Percentiles rank a stretch among this genome's conserved stretches.
Evolutionary conservation across 2,888 invertebrate genomes (phyloP).

Genomic region (Byasa hedistus): DNA sequence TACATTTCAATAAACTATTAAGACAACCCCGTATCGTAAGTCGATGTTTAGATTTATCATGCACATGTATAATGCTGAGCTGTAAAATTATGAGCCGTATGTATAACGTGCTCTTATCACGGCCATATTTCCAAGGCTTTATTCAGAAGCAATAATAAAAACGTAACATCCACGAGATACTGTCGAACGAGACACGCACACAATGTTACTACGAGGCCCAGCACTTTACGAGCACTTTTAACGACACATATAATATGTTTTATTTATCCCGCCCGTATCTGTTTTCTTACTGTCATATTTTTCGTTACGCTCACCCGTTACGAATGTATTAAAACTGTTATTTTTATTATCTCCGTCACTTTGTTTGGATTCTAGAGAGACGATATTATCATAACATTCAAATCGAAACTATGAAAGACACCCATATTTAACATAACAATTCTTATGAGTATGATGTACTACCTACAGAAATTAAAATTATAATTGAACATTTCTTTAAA

Average conservation of each 20-base stretch:
- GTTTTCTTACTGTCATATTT: constrained; percentile 39
- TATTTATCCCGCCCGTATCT: constrained; percentile 53
- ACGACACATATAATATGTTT: constrained; percentile 49
- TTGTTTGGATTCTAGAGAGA: constrained; percentile 35
- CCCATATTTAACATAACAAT: too few species aligned
- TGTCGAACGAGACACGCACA: constrained; percentile 50
- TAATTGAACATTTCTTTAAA: too few species aligned
- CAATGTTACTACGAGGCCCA: constrained; percentile 37
- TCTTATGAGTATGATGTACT: too few species aligned
- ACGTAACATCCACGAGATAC: constrained; percentile 48
- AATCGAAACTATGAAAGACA: too few species aligned
- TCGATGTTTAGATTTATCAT: background rate
- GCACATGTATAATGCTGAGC: background rate
- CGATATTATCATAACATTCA: constrained; percentile 27
- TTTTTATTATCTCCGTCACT: constrained; percentile 32
- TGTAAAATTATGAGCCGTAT: constrained; percentile 9
- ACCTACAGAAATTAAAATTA: too few species aligned
- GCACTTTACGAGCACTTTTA: constrained; percentile 52
- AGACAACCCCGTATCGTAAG: too few species aligned
- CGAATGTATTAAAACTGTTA: constrained; percentile 27
- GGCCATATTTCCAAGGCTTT: constrained; percentile 30
- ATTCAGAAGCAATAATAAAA: constrained; percentile 41
- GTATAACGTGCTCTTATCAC: constrained; percentile 28
- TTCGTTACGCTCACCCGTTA: constrained; percentile 25
- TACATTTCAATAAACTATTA: background rate